A percentile compares a stretch with the other conserved stretches of the same genome.
Conservation (phyloP, 2,888 invertebrate species). For the Nymphalis polychloros region DNA sequence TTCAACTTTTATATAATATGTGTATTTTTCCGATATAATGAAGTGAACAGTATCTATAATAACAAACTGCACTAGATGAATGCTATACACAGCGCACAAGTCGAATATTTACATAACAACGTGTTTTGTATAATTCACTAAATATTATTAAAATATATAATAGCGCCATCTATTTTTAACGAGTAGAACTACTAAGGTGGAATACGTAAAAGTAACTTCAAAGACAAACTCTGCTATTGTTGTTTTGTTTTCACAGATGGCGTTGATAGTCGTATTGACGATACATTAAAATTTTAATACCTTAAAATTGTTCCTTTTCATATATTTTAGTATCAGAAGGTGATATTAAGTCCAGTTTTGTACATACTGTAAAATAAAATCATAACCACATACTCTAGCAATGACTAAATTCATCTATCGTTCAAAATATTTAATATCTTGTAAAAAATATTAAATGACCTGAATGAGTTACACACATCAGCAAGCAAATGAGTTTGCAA, state of each 20-base stretch:
- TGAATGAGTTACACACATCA: neutral
- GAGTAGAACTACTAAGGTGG: neutral
- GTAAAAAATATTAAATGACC: conserved; percentile 4
- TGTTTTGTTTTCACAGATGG: neutral
- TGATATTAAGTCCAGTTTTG: neutral
- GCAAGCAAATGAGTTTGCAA: conserved; percentile 7
- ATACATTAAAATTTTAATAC: neutral
- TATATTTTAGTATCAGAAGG: neutral
- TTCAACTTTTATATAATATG: no score
- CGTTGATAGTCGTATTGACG: neutral
- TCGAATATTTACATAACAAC: no score
- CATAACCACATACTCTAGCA: neutral
- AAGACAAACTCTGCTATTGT: no score
- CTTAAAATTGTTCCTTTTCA: neutral
- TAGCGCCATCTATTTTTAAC: conserved; percentile 4
- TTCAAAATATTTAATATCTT: neutral
- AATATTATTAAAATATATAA: neutral
- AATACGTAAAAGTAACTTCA: neutral
- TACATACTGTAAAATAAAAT: neutral
- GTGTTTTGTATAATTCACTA: no score
- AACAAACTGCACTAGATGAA: no score
- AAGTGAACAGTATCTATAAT: no score
- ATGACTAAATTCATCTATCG: neutral
- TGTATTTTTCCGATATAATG: no score
- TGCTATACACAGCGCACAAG: no score